phyloP scores from a whole-genome alignment of 2,797 vertebrate species.

The Numenius phaeopus region DNA sequence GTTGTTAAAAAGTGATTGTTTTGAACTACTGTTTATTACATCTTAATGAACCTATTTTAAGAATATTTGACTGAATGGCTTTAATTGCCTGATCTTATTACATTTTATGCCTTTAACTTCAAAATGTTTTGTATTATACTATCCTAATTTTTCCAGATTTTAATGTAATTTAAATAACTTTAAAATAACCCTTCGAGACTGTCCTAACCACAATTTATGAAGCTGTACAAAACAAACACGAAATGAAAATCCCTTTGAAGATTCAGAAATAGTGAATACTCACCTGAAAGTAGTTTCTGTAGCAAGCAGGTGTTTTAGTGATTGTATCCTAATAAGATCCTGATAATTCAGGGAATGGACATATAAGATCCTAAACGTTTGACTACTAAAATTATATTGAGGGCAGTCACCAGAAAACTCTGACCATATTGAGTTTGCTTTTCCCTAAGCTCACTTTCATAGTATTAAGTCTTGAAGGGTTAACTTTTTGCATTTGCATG shows the following conservation, averaged over 20 bases:
- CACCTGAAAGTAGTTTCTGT: neutral
- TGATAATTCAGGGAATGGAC: neutral
- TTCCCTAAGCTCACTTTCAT: neutral
- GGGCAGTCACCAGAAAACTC: neutral
- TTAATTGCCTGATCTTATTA: neutral
- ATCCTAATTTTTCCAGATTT: neutral
- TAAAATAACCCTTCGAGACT: neutral
- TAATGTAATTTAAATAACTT: neutral
- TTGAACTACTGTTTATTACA: neutral
- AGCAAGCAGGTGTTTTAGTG: neutral
- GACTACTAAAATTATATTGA: neutral
- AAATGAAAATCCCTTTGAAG: neutral
- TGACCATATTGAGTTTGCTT: neutral
- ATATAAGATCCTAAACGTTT: neutral
- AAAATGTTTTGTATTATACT: neutral
- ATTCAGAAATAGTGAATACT: neutral
- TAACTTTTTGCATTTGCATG: slow-evolving; percentile 33
- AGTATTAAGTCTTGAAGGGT: neutral
- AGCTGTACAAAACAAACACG: neutral
- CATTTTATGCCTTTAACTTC: neutral
- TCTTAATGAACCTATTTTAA: neutral
- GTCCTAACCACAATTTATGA: neutral
- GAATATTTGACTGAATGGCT: neutral
- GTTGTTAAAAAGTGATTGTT: neutral
- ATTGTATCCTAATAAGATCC: neutral